phyloP scores from a whole-genome alignment of 53 echinoderm and acorn worm genomes.

The Apostichopus leukothele region DNA sequence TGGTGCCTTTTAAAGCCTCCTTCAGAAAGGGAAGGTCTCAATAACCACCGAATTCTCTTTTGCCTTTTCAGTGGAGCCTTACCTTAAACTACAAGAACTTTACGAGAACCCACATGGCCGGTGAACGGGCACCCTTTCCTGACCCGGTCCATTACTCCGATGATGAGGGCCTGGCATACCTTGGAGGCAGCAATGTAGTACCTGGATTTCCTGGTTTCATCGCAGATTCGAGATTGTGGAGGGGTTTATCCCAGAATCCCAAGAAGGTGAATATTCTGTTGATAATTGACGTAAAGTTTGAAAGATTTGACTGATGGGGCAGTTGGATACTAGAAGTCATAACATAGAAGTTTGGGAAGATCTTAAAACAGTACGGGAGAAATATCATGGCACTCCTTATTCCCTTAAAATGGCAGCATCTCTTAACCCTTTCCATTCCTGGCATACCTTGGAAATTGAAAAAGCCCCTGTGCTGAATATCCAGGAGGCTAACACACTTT shows the following conservation, averaged over 20 bases:
- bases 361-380: too few relatives aligned
- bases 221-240: conserved; percentile 67
- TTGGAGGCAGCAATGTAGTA: conserved; percentile 70
- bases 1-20: too few relatives aligned
- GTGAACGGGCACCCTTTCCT: conserved; percentile 45
- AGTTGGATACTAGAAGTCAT: too few relatives aligned
- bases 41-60: background rate
- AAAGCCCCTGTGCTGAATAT: too few relatives aligned
- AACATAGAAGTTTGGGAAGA: too few relatives aligned
- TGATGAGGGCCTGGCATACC: conserved; percentile 59
- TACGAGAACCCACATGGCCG: background rate
- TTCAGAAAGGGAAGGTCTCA: too few relatives aligned
- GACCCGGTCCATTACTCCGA: conserved; percentile 63
- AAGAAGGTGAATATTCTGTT: conserved; percentile 37
- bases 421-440: too few relatives aligned
- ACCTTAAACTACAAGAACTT: conserved; percentile 50
- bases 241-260: conserved; percentile 43
- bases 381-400: too few relatives aligned
- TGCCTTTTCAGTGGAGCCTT: conserved; percentile 58
- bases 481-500: too few relatives aligned
- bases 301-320: too few relatives aligned
- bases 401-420: too few relatives aligned
- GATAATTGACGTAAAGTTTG: background rate
- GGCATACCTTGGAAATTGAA: too few relatives aligned
- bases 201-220: conserved; percentile 70